These are phyloP conservation scores for Drosophila arizonae DNA, from an alignment of 1,140 invertebrate species.

Conservation along the genomic window DNA sequence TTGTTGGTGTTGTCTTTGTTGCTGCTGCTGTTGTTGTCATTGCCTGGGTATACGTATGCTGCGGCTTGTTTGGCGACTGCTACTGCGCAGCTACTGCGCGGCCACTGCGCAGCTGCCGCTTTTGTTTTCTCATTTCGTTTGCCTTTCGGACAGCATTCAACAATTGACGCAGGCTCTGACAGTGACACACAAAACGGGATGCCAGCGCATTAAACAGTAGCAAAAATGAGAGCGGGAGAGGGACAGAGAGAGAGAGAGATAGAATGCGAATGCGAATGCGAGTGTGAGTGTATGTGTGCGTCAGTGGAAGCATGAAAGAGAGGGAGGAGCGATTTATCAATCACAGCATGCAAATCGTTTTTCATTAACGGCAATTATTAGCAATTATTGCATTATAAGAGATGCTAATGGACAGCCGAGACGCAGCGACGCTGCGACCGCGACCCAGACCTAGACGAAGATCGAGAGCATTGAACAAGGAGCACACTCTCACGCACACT, in stretches of 20 bases:
- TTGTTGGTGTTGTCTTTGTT: slow-evolving; percentile 2
- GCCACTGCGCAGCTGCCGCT: slow-evolving; percentile 1
- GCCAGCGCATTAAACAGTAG: not conserved
- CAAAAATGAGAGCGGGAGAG: not conserved
- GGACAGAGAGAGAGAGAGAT: not conserved
- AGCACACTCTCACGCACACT: slow-evolving; percentile 13
- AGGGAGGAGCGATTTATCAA: slow-evolving; percentile 55
- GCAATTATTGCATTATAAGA: slow-evolving; percentile 61
- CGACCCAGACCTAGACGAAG: slow-evolving; percentile 1
- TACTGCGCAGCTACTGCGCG: not conserved
- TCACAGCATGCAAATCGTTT: slow-evolving; percentile 63
- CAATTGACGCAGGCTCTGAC: slow-evolving; percentile 47
- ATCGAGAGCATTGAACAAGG: slow-evolving; percentile 11
- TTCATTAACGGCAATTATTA: slow-evolving; percentile 70
- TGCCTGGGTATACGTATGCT: not conserved
- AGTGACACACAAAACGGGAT: slow-evolving; percentile 52
- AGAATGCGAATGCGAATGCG: not conserved
- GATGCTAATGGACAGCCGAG: slow-evolving; percentile 53
- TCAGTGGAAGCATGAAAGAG: not conserved
- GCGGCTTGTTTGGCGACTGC: not conserved
- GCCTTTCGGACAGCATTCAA: slow-evolving; percentile 34
- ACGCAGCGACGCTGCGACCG: slow-evolving; percentile 10
- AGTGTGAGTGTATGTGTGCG: not conserved
- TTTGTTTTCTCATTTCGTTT: slow-evolving; percentile 55
- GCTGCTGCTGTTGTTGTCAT: not conserved